phyloP scores from a whole-genome alignment of 2,113 vertebrate genomes.

The Cyanoramphus novaezelandiae region DNA sequence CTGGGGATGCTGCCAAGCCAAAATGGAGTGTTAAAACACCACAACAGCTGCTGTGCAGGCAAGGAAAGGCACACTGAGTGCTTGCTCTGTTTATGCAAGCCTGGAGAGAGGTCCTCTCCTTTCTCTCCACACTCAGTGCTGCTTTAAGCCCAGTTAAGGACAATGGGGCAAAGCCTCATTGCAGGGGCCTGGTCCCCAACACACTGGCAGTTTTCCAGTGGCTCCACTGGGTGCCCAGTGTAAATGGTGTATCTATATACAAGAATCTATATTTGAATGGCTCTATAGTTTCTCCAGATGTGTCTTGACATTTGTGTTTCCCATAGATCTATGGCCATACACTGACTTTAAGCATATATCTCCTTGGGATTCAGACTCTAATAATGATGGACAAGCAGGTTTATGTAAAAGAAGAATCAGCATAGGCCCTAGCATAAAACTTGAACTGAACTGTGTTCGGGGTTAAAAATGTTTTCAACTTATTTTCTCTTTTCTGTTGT shows the following conservation, averaged over 20 bases:
- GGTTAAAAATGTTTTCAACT: background rate
- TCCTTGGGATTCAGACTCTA: background rate
- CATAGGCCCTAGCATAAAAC: background rate
- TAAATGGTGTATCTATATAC: background rate
- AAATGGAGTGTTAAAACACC: conserved; percentile 5
- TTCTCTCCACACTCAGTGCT: background rate
- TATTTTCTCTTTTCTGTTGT: background rate
- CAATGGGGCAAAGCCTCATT: background rate
- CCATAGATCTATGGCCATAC: background rate
- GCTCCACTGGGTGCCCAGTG: rapidly evolving
- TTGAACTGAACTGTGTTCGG: background rate
- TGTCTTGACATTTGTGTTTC: background rate
- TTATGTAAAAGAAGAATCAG: background rate
- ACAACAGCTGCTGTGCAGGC: background rate
- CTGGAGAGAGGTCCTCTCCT: background rate
- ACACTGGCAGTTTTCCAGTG: background rate
- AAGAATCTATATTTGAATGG: background rate
- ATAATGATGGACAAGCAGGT: background rate
- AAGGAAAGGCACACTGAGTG: background rate
- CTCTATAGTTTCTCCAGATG: background rate
- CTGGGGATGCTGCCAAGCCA: background rate
- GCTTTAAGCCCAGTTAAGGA: background rate
- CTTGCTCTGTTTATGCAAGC: background rate
- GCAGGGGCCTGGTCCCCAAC: rapidly evolving
- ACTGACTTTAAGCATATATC: background rate